A percentile compares a stretch with the other conserved stretches of the same genome.
These are phyloP conservation scores for Mus spretus DNA, from an alignment of 2,797 vertebrate genomes.

Conservation along the genomic window DNA sequence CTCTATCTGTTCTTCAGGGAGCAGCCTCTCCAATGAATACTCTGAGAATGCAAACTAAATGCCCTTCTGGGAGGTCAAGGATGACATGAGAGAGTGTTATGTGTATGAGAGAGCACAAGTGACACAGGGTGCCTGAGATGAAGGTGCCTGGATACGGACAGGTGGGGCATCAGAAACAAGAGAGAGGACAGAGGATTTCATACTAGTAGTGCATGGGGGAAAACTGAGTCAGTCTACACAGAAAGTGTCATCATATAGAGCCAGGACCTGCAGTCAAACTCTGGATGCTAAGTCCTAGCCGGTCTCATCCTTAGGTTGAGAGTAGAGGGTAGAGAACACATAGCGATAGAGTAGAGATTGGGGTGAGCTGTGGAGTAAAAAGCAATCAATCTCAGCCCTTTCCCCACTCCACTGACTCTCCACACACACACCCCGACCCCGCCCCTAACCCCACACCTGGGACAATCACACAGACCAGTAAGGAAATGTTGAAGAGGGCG, in stretches of 20 bases:
- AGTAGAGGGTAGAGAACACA: background rate
- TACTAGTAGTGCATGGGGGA: background rate
- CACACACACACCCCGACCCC: too few relatives aligned
- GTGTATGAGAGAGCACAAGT: background rate
- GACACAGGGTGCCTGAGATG: background rate
- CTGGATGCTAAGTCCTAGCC: background rate
- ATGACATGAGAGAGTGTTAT: background rate
- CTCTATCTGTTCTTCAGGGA: background rate
- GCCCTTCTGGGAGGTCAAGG: background rate
- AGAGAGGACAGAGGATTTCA: background rate
- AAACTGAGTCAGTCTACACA: background rate
- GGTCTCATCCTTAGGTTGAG: too few relatives aligned
- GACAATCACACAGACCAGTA: slow-evolving; percentile 92
- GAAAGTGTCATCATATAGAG: slow-evolving; percentile 34
- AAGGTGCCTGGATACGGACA: background rate
- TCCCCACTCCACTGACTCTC: slow-evolving; percentile 63
- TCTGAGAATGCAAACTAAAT: background rate
- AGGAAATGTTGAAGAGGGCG: slow-evolving; percentile 92
- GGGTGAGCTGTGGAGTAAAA: background rate
- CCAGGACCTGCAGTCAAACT: background rate
- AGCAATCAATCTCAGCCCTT: background rate
- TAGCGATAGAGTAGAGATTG: background rate
- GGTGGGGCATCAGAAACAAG: background rate
- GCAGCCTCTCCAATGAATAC: background rate
- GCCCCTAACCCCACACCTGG: slow-evolving; percentile 80